These are phyloP conservation scores for Drosophila subquinaria DNA, from an alignment of 2,888 invertebrate species.

Conservation along the genomic window DNA sequence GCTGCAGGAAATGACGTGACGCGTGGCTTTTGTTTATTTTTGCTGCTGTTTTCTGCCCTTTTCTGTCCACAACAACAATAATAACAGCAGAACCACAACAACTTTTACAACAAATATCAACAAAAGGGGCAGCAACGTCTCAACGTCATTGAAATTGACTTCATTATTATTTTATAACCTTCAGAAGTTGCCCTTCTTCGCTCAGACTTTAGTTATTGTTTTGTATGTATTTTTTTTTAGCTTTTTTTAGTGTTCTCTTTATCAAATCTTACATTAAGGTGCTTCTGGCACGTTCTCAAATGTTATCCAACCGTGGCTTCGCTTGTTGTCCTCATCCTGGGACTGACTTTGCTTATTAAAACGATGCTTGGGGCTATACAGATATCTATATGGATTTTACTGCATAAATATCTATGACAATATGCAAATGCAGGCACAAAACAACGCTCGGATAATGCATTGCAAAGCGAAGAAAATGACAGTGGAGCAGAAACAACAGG, in stretches of 20 bases:
- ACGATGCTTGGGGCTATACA: slow-evolving; percentile 54
- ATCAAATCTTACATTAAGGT: slow-evolving; percentile 66
- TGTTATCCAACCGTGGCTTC: slow-evolving; percentile 26
- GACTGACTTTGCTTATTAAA: slow-evolving; percentile 69
- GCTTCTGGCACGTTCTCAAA: slow-evolving; percentile 68
- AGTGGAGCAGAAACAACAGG: slow-evolving; percentile 2
- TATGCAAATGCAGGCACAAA: slow-evolving; percentile 39
- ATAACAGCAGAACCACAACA: slow-evolving; percentile 29
- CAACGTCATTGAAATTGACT: slow-evolving; percentile 74
- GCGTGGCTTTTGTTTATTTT: slow-evolving; percentile 66
- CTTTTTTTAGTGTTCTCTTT: slow-evolving; percentile 46
- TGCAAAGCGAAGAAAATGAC: slow-evolving; percentile 18
- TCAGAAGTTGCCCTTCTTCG: slow-evolving; percentile 41
- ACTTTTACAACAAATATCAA: slow-evolving; percentile 58
- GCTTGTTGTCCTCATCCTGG: slow-evolving; percentile 16
- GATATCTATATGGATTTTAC: slow-evolving; percentile 34
- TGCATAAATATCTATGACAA: slow-evolving; percentile 6
- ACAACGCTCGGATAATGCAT: slow-evolving; percentile 22
- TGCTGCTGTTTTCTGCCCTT: slow-evolving; percentile 35
- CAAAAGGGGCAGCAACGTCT: slow-evolving; percentile 37
- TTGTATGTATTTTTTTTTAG: slow-evolving; percentile 16
- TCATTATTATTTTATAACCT: slow-evolving; percentile 73
- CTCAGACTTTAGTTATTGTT: slow-evolving; percentile 45
- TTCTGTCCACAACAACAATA: slow-evolving; percentile 51
- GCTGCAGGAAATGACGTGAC: slow-evolving; percentile 75